Conservation (phyloP, 2,888 invertebrate species). For the Leptinotarsa tumamoca region DNA sequence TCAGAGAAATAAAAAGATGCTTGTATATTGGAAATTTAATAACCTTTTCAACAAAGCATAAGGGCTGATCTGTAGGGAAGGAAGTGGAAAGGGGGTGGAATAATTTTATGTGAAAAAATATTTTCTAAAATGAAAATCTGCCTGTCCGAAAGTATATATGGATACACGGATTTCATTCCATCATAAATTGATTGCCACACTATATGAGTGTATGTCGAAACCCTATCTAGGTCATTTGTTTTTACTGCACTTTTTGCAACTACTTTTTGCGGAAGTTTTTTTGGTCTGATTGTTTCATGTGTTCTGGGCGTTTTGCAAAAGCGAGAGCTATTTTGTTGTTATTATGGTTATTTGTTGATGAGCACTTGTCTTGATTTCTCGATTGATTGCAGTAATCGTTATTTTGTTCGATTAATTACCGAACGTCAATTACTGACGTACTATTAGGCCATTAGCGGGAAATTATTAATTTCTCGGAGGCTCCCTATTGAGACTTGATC, state of each 20-base stretch:
- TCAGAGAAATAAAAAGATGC: no score
- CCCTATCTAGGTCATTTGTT: slow-evolving; percentile 39
- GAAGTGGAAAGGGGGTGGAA: no score
- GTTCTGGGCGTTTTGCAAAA: background rate
- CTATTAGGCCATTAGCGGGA: slow-evolving; percentile 5
- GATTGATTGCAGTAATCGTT: slow-evolving; percentile 12
- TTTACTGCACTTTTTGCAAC: slow-evolving; percentile 37
- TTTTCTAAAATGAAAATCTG: no score
- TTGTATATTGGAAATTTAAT: no score
- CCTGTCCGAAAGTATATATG: no score
- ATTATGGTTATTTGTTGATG: slow-evolving; percentile 10
- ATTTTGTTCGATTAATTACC: slow-evolving; percentile 8
- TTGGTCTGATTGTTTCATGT: slow-evolving; percentile 42
- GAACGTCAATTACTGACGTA: slow-evolving; percentile 5
- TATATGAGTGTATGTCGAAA: slow-evolving; percentile 20
- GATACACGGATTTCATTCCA: no score
- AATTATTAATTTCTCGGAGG: slow-evolving; percentile 18
- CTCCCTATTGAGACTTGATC: slow-evolving; percentile 9
- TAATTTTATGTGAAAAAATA: no score
- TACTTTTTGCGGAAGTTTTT: slow-evolving; percentile 40
- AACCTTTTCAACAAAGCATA: no score
- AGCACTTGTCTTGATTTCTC: slow-evolving; percentile 12
- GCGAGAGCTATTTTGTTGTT: slow-evolving; percentile 12
- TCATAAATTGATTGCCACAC: no score
- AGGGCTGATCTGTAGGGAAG: no score